These are phyloP conservation scores for Scolopax mira DNA, from an alignment of 2,113 vertebrate species.

Conservation along the genomic window DNA sequence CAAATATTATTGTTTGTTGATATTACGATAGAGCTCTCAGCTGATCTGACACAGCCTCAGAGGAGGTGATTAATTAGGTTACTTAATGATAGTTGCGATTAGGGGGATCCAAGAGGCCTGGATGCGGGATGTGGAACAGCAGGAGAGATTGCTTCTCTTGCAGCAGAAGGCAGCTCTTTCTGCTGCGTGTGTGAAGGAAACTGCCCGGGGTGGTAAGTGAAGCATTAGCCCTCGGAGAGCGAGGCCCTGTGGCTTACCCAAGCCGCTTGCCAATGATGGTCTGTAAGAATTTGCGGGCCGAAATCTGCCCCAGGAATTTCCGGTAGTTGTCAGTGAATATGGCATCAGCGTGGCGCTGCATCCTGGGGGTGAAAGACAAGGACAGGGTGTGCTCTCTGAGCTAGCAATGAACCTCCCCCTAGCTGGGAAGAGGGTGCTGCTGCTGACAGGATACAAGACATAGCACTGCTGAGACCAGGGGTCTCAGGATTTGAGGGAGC, in stretches of 20 bases:
- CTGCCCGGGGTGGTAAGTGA: not conserved
- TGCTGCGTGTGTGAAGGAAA: not conserved
- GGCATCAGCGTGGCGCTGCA: conserved; percentile 88
- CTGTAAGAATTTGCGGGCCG: conserved; percentile 88
- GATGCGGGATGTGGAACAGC: not conserved
- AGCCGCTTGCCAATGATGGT: conserved; percentile 88
- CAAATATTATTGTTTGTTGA: not conserved
- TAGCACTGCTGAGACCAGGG: not conserved
- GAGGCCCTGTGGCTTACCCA: conserved; percentile 71
- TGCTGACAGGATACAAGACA: no score
- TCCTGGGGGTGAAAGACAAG: conserved; percentile 67
- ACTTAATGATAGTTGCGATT: not conserved
- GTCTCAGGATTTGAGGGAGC: not conserved
- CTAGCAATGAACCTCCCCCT: not conserved
- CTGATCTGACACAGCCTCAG: not conserved
- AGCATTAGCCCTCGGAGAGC: not conserved
- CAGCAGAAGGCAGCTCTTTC: not conserved
- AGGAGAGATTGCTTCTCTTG: not conserved
- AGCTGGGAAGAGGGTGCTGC: not conserved
- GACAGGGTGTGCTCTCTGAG: not conserved
- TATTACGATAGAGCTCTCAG: not conserved
- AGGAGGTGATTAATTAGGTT: conserved; percentile 13
- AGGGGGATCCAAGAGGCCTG: not conserved
- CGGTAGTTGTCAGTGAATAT: conserved; percentile 94
- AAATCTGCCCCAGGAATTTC: conserved; percentile 90